A percentile compares a stretch with the other conserved stretches of the same genome.
Evolutionary conservation across 2,888 invertebrate species (phyloP).

Genomic region (Eupeodes luniger): DNA sequence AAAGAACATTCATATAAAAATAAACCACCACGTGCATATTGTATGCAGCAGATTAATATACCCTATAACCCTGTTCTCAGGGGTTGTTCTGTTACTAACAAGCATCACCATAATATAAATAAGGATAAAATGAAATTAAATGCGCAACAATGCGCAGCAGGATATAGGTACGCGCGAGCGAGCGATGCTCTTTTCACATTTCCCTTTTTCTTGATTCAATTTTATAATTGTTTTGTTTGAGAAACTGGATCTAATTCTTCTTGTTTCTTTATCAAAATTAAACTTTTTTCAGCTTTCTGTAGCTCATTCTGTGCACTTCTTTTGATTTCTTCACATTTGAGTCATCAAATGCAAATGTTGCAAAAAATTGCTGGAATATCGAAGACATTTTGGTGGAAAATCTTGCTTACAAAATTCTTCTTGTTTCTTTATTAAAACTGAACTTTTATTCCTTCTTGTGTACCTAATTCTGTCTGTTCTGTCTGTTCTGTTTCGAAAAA

Average conservation of each 20-base stretch:
- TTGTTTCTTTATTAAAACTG: no score
- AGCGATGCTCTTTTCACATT: constrained; percentile 51
- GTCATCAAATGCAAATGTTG: no score
- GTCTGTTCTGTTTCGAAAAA: no score
- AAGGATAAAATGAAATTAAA: constrained; percentile 61
- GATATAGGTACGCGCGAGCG: constrained; percentile 45
- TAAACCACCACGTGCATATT: constrained; percentile 72
- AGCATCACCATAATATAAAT: constrained; percentile 7
- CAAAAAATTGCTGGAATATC: neutral
- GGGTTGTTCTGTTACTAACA: constrained; percentile 46
- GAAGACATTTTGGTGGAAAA: neutral
- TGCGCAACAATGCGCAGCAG: constrained; percentile 74
- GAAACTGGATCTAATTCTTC: constrained; percentile 51
- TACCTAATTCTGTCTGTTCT: no score
- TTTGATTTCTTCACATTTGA: no score
- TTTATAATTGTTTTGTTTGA: constrained; percentile 14
- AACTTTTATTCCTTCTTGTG: neutral
- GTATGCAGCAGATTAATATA: constrained; percentile 32
- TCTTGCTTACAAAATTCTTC: neutral
- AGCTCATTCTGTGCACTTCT: neutral
- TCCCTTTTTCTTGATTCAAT: constrained; percentile 3
- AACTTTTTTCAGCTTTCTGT: neutral
- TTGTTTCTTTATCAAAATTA: no score
- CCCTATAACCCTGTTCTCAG: constrained; percentile 32
- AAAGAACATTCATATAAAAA: constrained; percentile 74